A percentile compares a stretch with the other conserved stretches of the same genome.
Evolutionary conservation across 2,797 vertebrate species (phyloP).

Genomic region (Leuciscus waleckii): DNA sequence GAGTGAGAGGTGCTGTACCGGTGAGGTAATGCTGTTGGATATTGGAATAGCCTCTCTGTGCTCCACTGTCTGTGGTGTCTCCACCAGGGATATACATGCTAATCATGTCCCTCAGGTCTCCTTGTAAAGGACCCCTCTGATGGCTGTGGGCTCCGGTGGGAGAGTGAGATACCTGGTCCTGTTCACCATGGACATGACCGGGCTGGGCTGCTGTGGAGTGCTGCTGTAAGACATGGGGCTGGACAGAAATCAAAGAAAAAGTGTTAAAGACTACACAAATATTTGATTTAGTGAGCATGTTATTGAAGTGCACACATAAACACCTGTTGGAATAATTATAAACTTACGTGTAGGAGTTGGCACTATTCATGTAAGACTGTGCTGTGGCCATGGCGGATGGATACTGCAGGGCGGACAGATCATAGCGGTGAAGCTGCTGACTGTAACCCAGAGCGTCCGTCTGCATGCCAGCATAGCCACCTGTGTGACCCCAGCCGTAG

Average conservation of each 20-base stretch:
- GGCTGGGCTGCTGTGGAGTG: slow-evolving; percentile 51
- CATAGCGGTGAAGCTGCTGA: slow-evolving; percentile 65
- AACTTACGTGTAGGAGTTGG: slow-evolving; percentile 65
- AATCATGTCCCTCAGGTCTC: slow-evolving; percentile 67
- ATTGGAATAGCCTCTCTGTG: slow-evolving; percentile 68
- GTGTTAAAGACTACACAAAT: neutral
- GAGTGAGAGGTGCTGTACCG: slow-evolving; percentile 61
- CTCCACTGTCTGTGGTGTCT: slow-evolving; percentile 59
- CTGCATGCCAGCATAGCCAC: slow-evolving; percentile 61
- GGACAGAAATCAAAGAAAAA: slow-evolving; percentile 8
- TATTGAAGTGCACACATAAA: neutral
- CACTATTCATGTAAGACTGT: slow-evolving; percentile 62
- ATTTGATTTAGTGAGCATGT: neutral
- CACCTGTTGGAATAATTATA: neutral
- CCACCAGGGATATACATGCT: slow-evolving; percentile 64
- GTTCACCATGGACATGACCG: slow-evolving; percentile 66
- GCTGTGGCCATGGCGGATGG: slow-evolving; percentile 61
- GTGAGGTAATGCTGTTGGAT: slow-evolving; percentile 65
- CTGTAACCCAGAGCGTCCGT: slow-evolving; percentile 59
- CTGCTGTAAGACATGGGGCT: slow-evolving; percentile 58
- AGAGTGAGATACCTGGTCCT: slow-evolving; percentile 49
- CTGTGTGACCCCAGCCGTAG: slow-evolving; percentile 66
- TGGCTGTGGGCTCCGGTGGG: slow-evolving; percentile 60
- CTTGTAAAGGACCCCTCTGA: slow-evolving; percentile 61
- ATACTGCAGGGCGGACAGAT: slow-evolving; percentile 61